A percentile compares a stretch with the other conserved stretches of the same genome.
These are phyloP conservation scores for Drosophila hawaiiensis DNA, from an alignment of 2,888 invertebrate genomes.

Conservation along the genomic window DNA sequence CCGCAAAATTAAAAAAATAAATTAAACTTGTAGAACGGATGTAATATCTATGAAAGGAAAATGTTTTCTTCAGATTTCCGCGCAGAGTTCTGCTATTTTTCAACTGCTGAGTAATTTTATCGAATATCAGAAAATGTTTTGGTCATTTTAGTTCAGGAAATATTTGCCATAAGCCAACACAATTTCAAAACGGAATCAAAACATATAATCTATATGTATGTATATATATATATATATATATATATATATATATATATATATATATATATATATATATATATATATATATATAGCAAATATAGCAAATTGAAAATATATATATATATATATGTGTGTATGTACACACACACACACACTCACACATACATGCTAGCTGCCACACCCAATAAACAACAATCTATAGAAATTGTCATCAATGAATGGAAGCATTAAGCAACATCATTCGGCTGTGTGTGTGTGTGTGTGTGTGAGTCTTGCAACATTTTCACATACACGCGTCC, in stretches of 20 bases:
- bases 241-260: not conserved
- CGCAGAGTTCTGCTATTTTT: not conserved
- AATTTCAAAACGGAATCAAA: not conserved
- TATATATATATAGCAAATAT: not conserved
- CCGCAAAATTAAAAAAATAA: not conserved
- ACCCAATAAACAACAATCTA: slow-evolving; percentile 32
- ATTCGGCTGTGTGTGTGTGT: not conserved
- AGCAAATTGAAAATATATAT: no score
- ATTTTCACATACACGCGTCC: slow-evolving; percentile 54
- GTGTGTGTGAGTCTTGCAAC: slow-evolving; percentile 41
- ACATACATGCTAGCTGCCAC: slow-evolving; percentile 21
- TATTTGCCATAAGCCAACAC: not conserved
- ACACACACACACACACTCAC: no score
- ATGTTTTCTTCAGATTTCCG: not conserved
- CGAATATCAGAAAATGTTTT: not conserved
- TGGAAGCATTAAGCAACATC: slow-evolving; percentile 8
- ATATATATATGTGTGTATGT: no score
- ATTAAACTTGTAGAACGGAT: no score
- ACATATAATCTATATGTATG: not conserved
- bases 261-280: not conserved
- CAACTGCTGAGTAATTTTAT: not conserved
- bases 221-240: not conserved
- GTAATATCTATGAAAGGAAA: not conserved
- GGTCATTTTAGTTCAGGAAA: not conserved
- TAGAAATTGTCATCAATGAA: slow-evolving; percentile 23